Conservation (phyloP, 1,140 invertebrate genomes). For the Cotesia glomerata region DNA sequence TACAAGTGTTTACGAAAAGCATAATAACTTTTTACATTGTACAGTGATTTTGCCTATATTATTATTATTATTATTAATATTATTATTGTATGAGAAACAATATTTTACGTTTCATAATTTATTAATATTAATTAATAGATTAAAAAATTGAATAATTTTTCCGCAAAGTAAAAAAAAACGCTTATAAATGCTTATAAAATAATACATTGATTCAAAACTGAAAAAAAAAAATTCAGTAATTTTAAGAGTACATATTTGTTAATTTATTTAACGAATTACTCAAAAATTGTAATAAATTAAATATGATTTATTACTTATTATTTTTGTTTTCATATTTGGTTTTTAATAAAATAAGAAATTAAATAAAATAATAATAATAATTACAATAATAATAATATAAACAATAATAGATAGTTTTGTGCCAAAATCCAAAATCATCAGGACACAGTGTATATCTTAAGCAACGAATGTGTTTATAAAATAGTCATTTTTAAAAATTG, state of each 20-base stretch:
- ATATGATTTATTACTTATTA: constrained; percentile 60
- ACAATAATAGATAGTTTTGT: constrained; percentile 52
- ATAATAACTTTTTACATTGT: constrained; percentile 61
- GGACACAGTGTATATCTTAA: constrained; percentile 12
- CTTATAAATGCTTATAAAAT: constrained; percentile 47
- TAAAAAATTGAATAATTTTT: constrained; percentile 14
- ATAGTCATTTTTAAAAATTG: neutral
- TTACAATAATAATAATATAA: neutral
- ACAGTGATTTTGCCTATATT: constrained; percentile 61
- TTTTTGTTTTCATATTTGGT: constrained; percentile 45
- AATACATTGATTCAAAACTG: constrained; percentile 52
- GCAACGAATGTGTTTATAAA: constrained; percentile 18
- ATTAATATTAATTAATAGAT: neutral
- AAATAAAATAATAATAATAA: too few species aligned
- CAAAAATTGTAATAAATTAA: constrained; percentile 32
- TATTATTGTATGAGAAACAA: too few species aligned
- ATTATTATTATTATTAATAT: constrained; percentile 46
- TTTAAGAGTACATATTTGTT: constrained; percentile 62
- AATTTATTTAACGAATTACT: constrained; percentile 51
- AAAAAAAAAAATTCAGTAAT: constrained; percentile 63
- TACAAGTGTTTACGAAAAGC: constrained; percentile 39
- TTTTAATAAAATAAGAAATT: constrained; percentile 39
- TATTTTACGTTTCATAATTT: too few species aligned
- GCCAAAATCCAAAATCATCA: constrained; percentile 48
- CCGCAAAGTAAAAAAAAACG: constrained; percentile 39